These are phyloP conservation scores for Halictus quadricinctus DNA, from an alignment of 2,888 invertebrate genomes.

Conservation along the genomic window DNA sequence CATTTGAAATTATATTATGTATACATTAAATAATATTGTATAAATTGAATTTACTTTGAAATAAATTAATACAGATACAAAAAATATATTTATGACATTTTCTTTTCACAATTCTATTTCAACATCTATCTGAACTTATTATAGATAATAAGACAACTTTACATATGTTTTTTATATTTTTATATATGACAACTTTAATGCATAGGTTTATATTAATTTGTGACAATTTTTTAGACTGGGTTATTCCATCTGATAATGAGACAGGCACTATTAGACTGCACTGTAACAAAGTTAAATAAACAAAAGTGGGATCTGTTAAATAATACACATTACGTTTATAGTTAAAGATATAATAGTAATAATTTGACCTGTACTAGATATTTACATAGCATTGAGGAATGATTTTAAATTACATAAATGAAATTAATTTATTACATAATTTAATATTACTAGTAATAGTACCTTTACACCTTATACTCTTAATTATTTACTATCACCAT, in stretches of 20 bases:
- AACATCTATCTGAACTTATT: neutral
- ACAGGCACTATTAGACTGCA: slow-evolving; percentile 5
- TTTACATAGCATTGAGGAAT: slow-evolving; percentile 61
- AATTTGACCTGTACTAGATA: slow-evolving; percentile 47
- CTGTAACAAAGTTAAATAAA: slow-evolving; percentile 30
- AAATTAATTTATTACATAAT: slow-evolving; percentile 47
- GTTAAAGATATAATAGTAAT: slow-evolving; percentile 32
- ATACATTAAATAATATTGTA: too few species aligned
- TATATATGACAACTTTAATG: slow-evolving; percentile 21
- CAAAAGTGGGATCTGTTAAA: slow-evolving; percentile 44
- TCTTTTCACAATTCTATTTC: slow-evolving; percentile 7
- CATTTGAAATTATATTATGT: too few species aligned
- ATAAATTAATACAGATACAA: slow-evolving; percentile 20
- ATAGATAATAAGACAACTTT: neutral
- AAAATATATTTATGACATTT: slow-evolving; percentile 32
- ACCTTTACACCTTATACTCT: slow-evolving; percentile 30
- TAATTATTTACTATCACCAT: slow-evolving; percentile 63
- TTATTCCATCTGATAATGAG: slow-evolving; percentile 1
- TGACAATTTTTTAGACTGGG: slow-evolving; percentile 15
- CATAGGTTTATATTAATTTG: slow-evolving; percentile 12
- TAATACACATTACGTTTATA: slow-evolving; percentile 35
- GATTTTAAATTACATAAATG: slow-evolving; percentile 59
- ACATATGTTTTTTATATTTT: neutral
- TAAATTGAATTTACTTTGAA: neutral
- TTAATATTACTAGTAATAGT: slow-evolving; percentile 28